These are phyloP conservation scores for Phorcus lineatus DNA, from an alignment of 2,888 invertebrate genomes.

Conservation along the genomic window DNA sequence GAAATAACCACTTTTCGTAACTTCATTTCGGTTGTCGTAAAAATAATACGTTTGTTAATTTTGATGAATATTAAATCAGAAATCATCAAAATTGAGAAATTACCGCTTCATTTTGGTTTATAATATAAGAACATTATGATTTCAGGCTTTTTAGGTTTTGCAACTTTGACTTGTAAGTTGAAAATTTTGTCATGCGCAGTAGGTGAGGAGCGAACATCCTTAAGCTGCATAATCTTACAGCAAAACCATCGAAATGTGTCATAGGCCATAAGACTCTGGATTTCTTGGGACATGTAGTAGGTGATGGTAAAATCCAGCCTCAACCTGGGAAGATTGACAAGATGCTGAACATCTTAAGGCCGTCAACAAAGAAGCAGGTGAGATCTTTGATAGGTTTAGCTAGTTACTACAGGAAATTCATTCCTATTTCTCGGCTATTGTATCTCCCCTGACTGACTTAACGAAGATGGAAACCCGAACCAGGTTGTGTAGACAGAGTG, in stretches of 20 bases:
- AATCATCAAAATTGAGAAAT: no score
- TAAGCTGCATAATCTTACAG: not conserved
- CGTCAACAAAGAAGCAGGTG: conserved; percentile 10
- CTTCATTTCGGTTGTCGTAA: no score
- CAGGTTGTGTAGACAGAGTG: conserved; percentile 36
- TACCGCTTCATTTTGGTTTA: no score
- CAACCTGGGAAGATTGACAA: not conserved
- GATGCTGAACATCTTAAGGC: conserved; percentile 17
- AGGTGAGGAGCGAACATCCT: no score
- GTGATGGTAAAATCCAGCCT: not conserved
- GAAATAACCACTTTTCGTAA: no score
- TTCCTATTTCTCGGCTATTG: conserved; percentile 34
- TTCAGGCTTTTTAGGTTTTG: no score
- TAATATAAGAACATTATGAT: no score
- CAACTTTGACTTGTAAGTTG: no score
- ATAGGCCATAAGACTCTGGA: conserved; percentile 16
- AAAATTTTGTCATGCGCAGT: no score
- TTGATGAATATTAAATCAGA: no score
- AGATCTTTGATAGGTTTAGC: conserved; percentile 25
- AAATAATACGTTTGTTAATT: no score
- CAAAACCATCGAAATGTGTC: conserved; percentile 24
- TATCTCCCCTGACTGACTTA: conserved; percentile 39
- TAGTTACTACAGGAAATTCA: conserved; percentile 28
- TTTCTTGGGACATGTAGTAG: conserved; percentile 27
- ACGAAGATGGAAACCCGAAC: conserved; percentile 26